A percentile compares a stretch with the other conserved stretches of the same genome.
phyloP scores from a whole-genome alignment of 1,140 invertebrate genomes.

The Leguminivora glycinivorella region DNA sequence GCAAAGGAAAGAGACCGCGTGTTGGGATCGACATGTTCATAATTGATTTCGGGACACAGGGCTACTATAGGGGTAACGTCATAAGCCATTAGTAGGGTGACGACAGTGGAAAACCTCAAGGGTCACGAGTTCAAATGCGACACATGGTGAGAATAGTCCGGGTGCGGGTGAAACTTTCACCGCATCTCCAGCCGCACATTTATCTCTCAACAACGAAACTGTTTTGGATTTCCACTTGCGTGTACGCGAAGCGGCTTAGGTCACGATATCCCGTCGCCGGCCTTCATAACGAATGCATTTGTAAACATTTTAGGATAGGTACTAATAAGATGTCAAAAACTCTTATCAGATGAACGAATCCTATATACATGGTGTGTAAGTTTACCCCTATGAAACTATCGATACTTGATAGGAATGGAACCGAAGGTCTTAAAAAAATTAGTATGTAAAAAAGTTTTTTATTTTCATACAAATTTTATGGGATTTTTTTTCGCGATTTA shows the following conservation, averaged over 20 bases:
- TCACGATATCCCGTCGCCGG: not conserved
- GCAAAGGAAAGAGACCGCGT: constrained; percentile 18
- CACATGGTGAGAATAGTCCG: constrained; percentile 55
- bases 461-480: too few relatives aligned
- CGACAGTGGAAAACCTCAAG: constrained; percentile 58
- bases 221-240: constrained; percentile 42
- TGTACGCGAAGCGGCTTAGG: constrained; percentile 19
- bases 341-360: too few relatives aligned
- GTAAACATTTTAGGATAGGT: not conserved
- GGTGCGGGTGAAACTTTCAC: constrained; percentile 48
- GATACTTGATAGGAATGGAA: too few relatives aligned
- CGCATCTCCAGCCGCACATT: constrained; percentile 51
- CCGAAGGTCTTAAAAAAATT: too few relatives aligned
- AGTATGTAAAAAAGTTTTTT: too few relatives aligned
- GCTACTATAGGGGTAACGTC: constrained; percentile 42
- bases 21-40: constrained; percentile 46
- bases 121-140: constrained; percentile 49
- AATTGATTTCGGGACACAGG: constrained; percentile 39
- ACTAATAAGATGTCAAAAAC: not conserved
- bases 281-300: not conserved
- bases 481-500: too few relatives aligned
- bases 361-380: too few relatives aligned
- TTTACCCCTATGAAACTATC: too few relatives aligned
- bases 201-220: constrained; percentile 52
- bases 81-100: constrained; percentile 48